A percentile compares a stretch with the other conserved stretches of the same genome.
These are phyloP conservation scores for Thecocarcelia acutangulata DNA, from an alignment of 2,888 invertebrate species.

Conservation along the genomic window DNA sequence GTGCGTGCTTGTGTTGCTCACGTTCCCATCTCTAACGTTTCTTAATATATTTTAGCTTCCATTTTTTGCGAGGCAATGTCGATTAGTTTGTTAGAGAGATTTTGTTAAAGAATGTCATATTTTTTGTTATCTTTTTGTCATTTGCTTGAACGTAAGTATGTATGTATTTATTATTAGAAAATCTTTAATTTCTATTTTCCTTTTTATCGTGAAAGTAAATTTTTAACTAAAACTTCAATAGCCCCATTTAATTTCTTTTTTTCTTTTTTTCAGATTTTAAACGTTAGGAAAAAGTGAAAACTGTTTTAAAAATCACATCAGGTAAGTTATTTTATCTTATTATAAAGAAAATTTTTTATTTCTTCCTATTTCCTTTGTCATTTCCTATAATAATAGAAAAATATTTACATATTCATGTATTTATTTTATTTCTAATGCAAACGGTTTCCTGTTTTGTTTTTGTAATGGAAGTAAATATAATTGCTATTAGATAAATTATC, in stretches of 20 bases:
- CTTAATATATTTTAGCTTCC: not conserved
- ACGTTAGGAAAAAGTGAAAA: slow-evolving; percentile 40
- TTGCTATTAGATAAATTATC: too few species aligned
- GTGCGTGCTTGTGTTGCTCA: too few species aligned
- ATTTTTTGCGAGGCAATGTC: slow-evolving; percentile 10
- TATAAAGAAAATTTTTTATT: slow-evolving; percentile 34
- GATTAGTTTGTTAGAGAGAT: slow-evolving; percentile 61
- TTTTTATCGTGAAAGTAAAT: slow-evolving; percentile 56
- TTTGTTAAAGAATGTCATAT: slow-evolving; percentile 52
- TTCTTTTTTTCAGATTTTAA: slow-evolving; percentile 53
- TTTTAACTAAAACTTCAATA: slow-evolving; percentile 30
- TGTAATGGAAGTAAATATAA: too few species aligned
- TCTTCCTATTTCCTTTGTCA: slow-evolving; percentile 63
- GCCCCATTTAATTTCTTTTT: slow-evolving; percentile 15
- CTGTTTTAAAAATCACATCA: slow-evolving; percentile 35
- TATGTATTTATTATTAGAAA: slow-evolving; percentile 27
- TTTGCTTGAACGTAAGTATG: slow-evolving; percentile 2
- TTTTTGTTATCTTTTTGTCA: slow-evolving; percentile 16
- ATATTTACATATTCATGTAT: not conserved
- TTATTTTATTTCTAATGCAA: not conserved
- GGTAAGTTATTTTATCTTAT: slow-evolving; percentile 48
- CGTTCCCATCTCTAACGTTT: too few species aligned
- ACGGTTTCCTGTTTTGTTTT: slow-evolving; percentile 28
- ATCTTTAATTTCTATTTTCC: slow-evolving; percentile 18
- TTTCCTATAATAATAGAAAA: slow-evolving; percentile 2